Conservation (phyloP, 2,113 vertebrate species). For the Campylomormyrus tamandua region DNA sequence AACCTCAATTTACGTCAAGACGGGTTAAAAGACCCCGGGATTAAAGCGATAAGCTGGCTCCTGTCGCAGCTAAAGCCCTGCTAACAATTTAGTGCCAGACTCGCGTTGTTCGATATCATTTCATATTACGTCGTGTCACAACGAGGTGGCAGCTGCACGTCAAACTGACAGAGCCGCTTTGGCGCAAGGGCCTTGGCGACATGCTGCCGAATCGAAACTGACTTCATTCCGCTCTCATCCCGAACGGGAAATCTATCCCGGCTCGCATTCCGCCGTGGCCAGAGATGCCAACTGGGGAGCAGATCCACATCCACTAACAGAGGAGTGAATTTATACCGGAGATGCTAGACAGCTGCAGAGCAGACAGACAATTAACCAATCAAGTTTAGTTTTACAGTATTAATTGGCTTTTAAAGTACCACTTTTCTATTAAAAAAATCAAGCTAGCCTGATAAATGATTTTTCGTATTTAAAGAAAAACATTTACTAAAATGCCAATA, state of each 20-base stretch:
- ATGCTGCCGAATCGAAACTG: constrained; percentile 76
- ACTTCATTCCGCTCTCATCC: constrained; percentile 70
- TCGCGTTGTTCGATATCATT: constrained; percentile 95
- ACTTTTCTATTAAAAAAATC: background rate
- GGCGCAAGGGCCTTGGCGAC: constrained; percentile 85
- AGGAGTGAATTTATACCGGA: background rate
- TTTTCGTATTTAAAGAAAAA: background rate
- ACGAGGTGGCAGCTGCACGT: constrained; percentile 83
- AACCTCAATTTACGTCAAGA: constrained; percentile 99
- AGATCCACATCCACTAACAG: background rate
- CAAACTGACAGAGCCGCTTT: constrained; percentile 91
- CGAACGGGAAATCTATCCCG: constrained; percentile 66
- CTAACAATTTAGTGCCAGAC: constrained; percentile 88
- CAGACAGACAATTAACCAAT: background rate
- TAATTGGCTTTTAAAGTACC: background rate
- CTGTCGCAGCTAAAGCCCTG: constrained; percentile 89
- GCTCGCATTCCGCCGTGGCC: constrained; percentile 35
- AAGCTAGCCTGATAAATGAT: background rate
- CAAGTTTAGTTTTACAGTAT: background rate
- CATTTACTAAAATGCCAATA: background rate
- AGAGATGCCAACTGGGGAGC: constrained; percentile 16
- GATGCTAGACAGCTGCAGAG: background rate
- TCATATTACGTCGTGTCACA: constrained; percentile 93
- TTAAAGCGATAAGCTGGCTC: constrained; percentile 96
- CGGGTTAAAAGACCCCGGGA: constrained; percentile 93